Conservation (phyloP, 2,888 invertebrate genomes). For the Nemotelus pantherinus region DNA sequence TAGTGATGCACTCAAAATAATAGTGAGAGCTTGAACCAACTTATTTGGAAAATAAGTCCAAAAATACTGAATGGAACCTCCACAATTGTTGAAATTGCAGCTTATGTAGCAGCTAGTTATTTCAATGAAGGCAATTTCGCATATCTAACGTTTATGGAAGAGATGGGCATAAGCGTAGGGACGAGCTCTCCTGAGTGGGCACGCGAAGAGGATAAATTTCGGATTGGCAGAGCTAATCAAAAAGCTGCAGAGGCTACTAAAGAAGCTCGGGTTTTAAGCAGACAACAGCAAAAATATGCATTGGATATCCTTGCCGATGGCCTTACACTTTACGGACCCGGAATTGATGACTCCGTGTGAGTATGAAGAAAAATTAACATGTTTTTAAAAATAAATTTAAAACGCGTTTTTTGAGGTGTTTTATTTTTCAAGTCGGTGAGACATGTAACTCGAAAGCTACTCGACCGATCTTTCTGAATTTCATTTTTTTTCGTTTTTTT, state of each 20-base stretch:
- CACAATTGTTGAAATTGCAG: constrained; percentile 49
- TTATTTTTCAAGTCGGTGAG: too few relatives aligned
- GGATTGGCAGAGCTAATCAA: neutral
- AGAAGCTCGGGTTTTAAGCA: neutral
- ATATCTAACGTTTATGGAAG: neutral
- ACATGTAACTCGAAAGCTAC: too few relatives aligned
- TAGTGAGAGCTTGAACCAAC: too few relatives aligned
- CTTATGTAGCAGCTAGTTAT: neutral
- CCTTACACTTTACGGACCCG: constrained; percentile 2
- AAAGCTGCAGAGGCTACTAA: constrained; percentile 17
- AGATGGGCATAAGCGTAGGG: neutral
- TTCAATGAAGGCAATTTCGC: neutral
- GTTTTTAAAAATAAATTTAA: too few relatives aligned
- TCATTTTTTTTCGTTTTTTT: too few relatives aligned
- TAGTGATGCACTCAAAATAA: too few relatives aligned
- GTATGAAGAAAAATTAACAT: too few relatives aligned
- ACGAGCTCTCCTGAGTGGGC: neutral
- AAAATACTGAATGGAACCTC: constrained; percentile 51
- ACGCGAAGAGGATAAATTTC: neutral
- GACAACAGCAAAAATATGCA: neutral
- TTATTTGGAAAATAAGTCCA: constrained; percentile 52
- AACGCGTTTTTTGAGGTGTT: too few relatives aligned
- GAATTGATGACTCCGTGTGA: too few relatives aligned
- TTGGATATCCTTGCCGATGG: neutral
- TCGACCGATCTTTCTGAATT: too few relatives aligned